Evolutionary conservation across 2,797 vertebrate species (phyloP), one percentile per base, ranked within the genome.

Genomic region (Amniataba percoides): DNA sequence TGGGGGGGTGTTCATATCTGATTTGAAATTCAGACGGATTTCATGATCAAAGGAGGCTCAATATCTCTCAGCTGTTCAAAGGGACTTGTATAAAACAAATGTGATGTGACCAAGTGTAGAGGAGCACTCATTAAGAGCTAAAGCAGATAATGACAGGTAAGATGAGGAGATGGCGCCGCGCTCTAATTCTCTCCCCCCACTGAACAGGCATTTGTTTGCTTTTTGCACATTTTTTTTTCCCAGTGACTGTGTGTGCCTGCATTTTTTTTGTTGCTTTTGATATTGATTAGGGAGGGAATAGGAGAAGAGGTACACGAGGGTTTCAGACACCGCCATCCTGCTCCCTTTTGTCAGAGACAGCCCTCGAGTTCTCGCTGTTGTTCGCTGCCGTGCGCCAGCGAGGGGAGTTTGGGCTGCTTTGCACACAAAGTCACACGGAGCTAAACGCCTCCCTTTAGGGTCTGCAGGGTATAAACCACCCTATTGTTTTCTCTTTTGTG

Each of bases 51-150:
- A 98, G 96, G 93, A 88, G 93, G 94, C 95, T 96, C 94, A 93
- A 93, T 95, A 97, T 96, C 96, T 97, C 96, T 94, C 96, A 96
- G 96, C 96, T 96, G 96, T 97, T 99, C 97, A 98, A 98, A 98
- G 96, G 96, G 95, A 97, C 95, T 96, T 89, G 83, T 95, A 96
- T 96, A 94, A 95, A 96, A 96, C 96, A 97, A 97, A 96, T 97
- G 96, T 93, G 95, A 97, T 97, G 96, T 97, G 96, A 97, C 96
- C 96, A 95, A 96, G 96, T 97, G 97, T 96, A 97, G 96, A 96
- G 95, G 95, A 95, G 95, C 96, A 94, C 96, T 98, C 96, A 97
- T 98, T 99, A 99, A 95, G 96, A 93, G 95, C 96, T 95, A 96
- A 97, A 96, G 95, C 94, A 94, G 92, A 95, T 90, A 94, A 95